Evolutionary conservation across 53 echinoderm and acorn worm genomes (phyloP).

Genomic region (Crossaster papposus): DNA sequence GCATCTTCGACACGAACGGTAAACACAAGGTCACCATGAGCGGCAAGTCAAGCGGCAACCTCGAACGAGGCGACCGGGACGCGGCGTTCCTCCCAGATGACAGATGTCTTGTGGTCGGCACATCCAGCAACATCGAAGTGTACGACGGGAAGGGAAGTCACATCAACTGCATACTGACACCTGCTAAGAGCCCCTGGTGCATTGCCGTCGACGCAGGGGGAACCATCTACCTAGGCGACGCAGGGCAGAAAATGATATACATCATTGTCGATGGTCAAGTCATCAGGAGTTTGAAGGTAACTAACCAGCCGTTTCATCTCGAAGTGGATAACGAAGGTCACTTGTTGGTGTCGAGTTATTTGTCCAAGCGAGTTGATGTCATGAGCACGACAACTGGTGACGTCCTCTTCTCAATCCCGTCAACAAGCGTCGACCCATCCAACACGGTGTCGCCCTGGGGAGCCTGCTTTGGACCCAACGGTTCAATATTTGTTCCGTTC

Average conservation of each 20-base stretch:
- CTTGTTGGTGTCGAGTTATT: slow-evolving; percentile 21
- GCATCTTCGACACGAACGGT: slow-evolving; percentile 30
- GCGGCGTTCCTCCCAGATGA: slow-evolving; percentile 44
- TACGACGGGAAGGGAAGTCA: slow-evolving; percentile 16
- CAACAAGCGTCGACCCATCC: slow-evolving; percentile 28
- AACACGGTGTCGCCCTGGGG: slow-evolving; percentile 45
- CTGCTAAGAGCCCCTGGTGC: slow-evolving; percentile 36
- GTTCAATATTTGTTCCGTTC: slow-evolving; percentile 49
- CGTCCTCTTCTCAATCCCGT: slow-evolving; percentile 23
- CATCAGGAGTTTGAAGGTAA: background rate
- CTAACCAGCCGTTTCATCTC: background rate
- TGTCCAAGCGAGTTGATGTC: slow-evolving; percentile 38
- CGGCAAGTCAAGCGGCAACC: slow-evolving; percentile 25
- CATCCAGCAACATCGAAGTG: slow-evolving; percentile 17
- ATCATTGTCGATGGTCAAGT: slow-evolving; percentile 18
- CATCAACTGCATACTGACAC: slow-evolving; percentile 30
- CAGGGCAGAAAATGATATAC: slow-evolving; percentile 1
- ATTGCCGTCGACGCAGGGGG: slow-evolving; percentile 21
- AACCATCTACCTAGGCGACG: slow-evolving; percentile 36
- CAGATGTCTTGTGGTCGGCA: slow-evolving; percentile 18
- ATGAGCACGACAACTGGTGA: slow-evolving; percentile 23
- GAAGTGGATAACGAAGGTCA: slow-evolving; percentile 38
- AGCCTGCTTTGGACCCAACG: slow-evolving; percentile 41
- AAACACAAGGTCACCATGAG: slow-evolving; percentile 27
- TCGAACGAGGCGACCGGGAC: slow-evolving; percentile 45